Percentiles rank a stretch among this genome's conserved stretches.
phyloP scores from a whole-genome alignment of 2,113 vertebrate species.

The Stigmatopora nigra region DNA sequence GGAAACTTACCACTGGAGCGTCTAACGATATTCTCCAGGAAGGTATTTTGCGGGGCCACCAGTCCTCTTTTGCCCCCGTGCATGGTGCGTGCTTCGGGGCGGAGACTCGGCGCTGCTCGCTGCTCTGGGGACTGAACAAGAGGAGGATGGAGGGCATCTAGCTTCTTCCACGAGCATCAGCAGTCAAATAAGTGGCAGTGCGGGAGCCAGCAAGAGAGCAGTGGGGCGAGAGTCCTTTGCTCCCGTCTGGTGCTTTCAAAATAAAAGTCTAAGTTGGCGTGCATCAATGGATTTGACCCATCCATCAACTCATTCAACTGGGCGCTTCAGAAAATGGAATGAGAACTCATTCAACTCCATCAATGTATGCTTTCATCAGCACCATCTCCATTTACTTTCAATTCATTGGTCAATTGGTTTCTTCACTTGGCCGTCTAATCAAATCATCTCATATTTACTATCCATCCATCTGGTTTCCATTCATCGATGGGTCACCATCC shows the following conservation, averaged over 20 bases:
- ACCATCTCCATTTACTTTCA: too few species aligned
- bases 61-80: constrained; percentile 97
- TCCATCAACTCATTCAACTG: too few species aligned
- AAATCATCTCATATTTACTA: too few species aligned
- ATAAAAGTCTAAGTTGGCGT: constrained; percentile 14
- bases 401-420: too few species aligned
- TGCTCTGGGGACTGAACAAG: constrained; percentile 4
- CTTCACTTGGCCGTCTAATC: too few species aligned
- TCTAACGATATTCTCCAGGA: constrained; percentile 96
- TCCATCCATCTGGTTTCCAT: too few species aligned
- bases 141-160: not conserved
- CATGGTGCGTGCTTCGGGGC: constrained; percentile 74
- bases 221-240: not conserved
- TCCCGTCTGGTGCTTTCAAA: constrained; percentile 20
- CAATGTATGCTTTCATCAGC: too few species aligned
- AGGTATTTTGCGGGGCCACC: constrained; percentile 98
- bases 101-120: constrained; percentile 22
- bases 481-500: too few species aligned
- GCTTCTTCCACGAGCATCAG: too few species aligned
- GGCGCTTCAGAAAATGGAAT: too few species aligned
- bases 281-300: too few species aligned
- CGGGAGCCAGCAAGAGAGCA: not conserved
- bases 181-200: not conserved
- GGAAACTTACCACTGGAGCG: constrained; percentile 89
- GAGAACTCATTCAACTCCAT: too few species aligned